Evolutionary conservation across 2,113 vertebrate species (phyloP).

Genomic region (Formicarius rufipectus): DNA sequence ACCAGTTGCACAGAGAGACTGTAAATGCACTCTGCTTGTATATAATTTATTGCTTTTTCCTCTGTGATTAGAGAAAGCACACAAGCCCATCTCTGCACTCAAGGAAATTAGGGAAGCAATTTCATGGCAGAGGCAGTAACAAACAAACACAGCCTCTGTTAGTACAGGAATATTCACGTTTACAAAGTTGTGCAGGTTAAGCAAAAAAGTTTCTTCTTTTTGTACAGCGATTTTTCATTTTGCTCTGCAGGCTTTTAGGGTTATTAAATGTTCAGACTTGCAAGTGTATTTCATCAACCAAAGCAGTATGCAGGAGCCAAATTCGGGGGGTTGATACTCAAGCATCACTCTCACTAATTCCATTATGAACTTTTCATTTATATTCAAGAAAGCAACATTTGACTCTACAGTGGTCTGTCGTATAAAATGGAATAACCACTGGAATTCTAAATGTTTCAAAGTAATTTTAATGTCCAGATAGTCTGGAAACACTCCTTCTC

Average conservation of each 20-base stretch:
- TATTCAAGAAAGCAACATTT: not conserved
- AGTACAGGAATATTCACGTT: not conserved
- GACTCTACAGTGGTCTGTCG: not conserved
- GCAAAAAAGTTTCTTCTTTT: slow-evolving; percentile 29
- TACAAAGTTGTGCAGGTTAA: slow-evolving; percentile 13
- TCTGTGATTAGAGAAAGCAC: not conserved
- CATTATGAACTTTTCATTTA: not conserved
- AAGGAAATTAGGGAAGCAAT: slow-evolving; percentile 43
- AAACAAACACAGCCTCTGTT: not conserved
- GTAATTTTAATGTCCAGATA: not conserved
- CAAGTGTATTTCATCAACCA: slow-evolving; percentile 18
- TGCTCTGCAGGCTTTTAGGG: slow-evolving; percentile 25
- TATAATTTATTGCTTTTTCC: not conserved
- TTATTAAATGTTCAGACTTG: slow-evolving; percentile 55
- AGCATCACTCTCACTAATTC: slow-evolving; percentile 19
- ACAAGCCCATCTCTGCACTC: slow-evolving; percentile 17
- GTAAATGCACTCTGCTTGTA: not conserved
- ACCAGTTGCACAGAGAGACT: not conserved
- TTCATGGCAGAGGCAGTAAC: not conserved
- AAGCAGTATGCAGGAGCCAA: not conserved
- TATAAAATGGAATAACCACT: not conserved
- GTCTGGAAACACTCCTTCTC: not conserved
- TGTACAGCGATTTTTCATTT: slow-evolving; percentile 34
- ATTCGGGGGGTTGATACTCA: rapidly evolving
- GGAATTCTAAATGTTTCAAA: not conserved